Evolutionary conservation across 92 coral and sea anemone genomes (phyloP).

Genomic region (Porites cylindrica): DNA sequence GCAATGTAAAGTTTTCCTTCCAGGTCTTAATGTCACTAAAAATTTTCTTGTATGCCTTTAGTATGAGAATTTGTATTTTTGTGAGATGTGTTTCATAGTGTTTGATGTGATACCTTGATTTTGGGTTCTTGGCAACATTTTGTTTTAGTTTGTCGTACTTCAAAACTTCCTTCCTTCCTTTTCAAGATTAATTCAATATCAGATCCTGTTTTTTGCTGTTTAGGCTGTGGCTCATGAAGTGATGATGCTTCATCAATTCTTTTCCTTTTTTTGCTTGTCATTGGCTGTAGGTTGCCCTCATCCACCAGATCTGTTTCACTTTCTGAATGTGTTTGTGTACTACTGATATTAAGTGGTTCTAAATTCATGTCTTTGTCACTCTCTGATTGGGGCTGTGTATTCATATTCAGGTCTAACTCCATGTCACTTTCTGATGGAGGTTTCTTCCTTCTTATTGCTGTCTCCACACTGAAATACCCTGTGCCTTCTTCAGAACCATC

Average conservation of each 20-base stretch:
- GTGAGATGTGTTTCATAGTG: conserved; percentile 47
- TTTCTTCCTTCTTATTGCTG: too few species aligned
- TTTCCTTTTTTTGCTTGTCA: not conserved
- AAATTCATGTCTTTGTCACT: not conserved
- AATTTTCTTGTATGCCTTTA: conserved; percentile 43
- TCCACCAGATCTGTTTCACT: conserved; percentile 8
- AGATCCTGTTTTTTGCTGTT: conserved; percentile 4
- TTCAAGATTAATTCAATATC: not conserved
- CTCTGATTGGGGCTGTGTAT: not conserved
- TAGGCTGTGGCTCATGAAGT: conserved; percentile 14
- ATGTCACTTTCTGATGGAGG: too few species aligned
- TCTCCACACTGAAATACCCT: too few species aligned
- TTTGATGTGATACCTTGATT: conserved; percentile 62
- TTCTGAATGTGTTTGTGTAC: not conserved
- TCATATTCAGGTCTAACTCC: not conserved
- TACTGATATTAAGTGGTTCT: conserved; percentile 1
- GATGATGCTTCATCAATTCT: conserved; percentile 22
- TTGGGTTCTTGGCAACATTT: conserved; percentile 29
- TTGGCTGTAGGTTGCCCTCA: not conserved
- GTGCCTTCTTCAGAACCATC: too few species aligned
- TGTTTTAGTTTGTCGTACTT: conserved; percentile 51
- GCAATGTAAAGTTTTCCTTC: conserved; percentile 11
- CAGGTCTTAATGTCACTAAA: conserved; percentile 41
- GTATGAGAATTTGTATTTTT: conserved; percentile 51
- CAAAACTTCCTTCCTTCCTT: conserved; percentile 30